These are phyloP conservation scores for Hafferia zeledoni DNA, from an alignment of 2,797 vertebrate species.

Conservation along the genomic window DNA sequence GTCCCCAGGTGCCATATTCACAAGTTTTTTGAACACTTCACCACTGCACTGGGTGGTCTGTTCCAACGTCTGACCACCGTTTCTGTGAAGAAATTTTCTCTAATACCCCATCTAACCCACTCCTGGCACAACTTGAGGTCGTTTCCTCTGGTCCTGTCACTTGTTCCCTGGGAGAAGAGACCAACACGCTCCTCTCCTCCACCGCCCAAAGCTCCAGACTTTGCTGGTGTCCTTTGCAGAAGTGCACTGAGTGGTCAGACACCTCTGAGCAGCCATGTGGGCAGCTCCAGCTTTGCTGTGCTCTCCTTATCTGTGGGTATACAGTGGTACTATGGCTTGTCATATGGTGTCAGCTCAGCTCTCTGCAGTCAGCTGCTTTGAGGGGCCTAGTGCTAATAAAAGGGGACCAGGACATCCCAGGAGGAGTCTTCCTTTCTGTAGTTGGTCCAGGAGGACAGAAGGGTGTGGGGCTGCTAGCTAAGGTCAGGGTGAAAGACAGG, in stretches of 20 bases:
- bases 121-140: background rate
- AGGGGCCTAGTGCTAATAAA: background rate
- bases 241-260: background rate
- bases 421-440: background rate
- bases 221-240: background rate
- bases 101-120: background rate
- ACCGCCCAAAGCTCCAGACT: background rate
- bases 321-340: background rate
- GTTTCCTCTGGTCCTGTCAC: background rate
- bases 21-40: background rate
- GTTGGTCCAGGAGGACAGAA: background rate
- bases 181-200: background rate
- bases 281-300: background rate
- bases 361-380: background rate
- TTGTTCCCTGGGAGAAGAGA: background rate
- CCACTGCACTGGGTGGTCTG: background rate
- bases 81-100: background rate
- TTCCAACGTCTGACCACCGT: background rate
- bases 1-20: background rate
- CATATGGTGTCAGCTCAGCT: background rate
- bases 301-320: background rate
- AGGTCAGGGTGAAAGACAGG: background rate
- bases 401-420: background rate
- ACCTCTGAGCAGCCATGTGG: too few species aligned
- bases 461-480: background rate